Evolutionary conservation across 2,888 invertebrate genomes (phyloP).

Genomic region (Dolichopus griseipennis): DNA sequence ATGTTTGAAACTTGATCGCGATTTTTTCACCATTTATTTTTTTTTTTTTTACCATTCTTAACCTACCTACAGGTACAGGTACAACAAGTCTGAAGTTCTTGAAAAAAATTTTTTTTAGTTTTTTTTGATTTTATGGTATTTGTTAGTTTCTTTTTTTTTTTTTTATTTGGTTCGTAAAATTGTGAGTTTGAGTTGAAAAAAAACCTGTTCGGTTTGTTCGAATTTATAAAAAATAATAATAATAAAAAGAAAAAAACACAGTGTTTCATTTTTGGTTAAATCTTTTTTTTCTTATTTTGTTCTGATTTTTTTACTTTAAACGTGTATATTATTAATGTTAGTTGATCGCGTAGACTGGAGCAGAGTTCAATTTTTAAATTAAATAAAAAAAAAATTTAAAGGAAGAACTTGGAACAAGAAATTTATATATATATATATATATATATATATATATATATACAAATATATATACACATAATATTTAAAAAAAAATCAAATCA

Average conservation of each 20-base stretch:
- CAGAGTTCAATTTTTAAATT: no score
- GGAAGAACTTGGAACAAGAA: no score
- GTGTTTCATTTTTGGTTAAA: not conserved
- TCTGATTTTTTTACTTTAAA: no score
- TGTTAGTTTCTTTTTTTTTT: not conserved
- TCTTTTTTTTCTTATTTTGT: not conserved
- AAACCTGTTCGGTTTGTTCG: not conserved
- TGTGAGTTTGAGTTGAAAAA: not conserved
- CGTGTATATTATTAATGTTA: no score
- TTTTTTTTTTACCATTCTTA: not conserved
- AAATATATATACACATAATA: no score
- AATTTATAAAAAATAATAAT: no score
- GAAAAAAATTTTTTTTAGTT: not conserved
- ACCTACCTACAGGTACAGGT: slow-evolving; percentile 6
- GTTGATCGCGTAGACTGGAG: not conserved
- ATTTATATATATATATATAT: no score
- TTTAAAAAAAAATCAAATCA: no score
- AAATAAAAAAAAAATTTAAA: no score
- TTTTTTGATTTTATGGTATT: not conserved
- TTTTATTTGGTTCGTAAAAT: not conserved
- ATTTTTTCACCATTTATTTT: not conserved
- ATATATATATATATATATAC: no score
- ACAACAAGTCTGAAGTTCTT: not conserved
- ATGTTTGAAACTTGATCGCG: not conserved
- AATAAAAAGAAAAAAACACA: not conserved